Evolutionary conservation across 1,140 invertebrate genomes (phyloP).

Genomic region (Pseudoatta argentina): DNA sequence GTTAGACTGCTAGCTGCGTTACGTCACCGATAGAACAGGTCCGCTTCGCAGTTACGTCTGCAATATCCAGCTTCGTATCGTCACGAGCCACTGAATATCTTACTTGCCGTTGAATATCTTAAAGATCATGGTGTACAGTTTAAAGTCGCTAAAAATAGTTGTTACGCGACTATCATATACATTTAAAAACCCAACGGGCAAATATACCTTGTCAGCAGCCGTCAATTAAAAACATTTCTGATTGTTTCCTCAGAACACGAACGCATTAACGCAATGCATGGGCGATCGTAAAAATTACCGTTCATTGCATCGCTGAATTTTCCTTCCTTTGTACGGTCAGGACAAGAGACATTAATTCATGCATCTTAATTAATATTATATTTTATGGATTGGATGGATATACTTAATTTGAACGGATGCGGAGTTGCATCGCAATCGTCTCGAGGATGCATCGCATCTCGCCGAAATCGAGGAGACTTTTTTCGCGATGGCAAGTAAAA

Average conservation of each 20-base stretch:
- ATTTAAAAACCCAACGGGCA: neutral
- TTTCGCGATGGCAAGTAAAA: slow-evolving; percentile 13
- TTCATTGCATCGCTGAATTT: neutral
- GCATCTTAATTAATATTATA: neutral
- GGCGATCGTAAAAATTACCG: neutral
- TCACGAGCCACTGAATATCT: slow-evolving; percentile 29
- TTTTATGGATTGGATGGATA: neutral
- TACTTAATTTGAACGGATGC: no score
- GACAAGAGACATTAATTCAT: neutral
- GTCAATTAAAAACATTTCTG: neutral
- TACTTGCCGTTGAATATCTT: neutral
- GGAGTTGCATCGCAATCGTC: neutral
- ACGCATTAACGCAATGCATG: neutral
- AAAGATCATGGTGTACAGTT: neutral
- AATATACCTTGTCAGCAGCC: no score
- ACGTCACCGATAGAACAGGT: slow-evolving; percentile 69
- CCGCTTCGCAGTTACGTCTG: slow-evolving; percentile 63
- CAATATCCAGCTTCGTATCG: slow-evolving; percentile 37
- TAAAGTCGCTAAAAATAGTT: slow-evolving; percentile 21
- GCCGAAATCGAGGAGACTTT: slow-evolving; percentile 14
- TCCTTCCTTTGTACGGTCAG: neutral
- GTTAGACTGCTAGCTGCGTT: slow-evolving; percentile 22
- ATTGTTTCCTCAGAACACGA: slow-evolving; percentile 6
- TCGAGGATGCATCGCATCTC: neutral
- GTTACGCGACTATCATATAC: neutral